Evolutionary conservation across 2,888 invertebrate species (phyloP).

Genomic region (Archaeoteleia sp.): DNA sequence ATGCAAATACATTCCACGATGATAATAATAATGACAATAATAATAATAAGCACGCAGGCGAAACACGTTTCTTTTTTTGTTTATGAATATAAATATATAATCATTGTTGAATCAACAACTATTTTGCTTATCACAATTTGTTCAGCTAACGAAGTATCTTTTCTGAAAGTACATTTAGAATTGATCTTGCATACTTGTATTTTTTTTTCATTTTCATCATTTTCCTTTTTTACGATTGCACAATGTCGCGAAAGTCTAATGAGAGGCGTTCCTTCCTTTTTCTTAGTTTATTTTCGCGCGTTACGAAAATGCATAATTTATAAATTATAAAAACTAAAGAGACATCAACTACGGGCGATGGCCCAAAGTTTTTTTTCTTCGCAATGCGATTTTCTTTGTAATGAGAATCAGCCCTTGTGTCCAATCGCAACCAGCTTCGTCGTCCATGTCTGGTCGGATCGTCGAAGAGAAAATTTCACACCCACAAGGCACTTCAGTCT

Average conservation of each 20-base stretch:
- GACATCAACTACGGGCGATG: no score
- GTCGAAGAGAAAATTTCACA: constrained; percentile 28
- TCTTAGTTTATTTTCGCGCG: no score
- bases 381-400: background rate
- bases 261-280: no score
- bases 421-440: constrained; percentile 3
- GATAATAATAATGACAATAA: constrained; percentile 35
- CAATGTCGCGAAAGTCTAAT: no score
- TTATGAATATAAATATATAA: constrained; percentile 44
- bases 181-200: constrained; percentile 5
- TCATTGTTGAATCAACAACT: constrained; percentile 50
- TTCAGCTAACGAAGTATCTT: constrained; percentile 45
- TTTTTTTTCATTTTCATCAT: no score
- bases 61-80: constrained; percentile 36
- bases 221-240: no score
- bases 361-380: background rate
- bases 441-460: constrained; percentile 18
- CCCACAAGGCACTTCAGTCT: constrained; percentile 69
- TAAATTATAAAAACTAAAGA: no score
- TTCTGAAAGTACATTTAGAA: constrained; percentile 22
- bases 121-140: constrained; percentile 52
- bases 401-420: constrained; percentile 14
- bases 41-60: constrained; percentile 47
- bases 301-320: no score
- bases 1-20: constrained; percentile 47